Base-by-base conservation (phyloP, 2,888 invertebrate genomes). In the Drosophila kokeensis region DNA sequence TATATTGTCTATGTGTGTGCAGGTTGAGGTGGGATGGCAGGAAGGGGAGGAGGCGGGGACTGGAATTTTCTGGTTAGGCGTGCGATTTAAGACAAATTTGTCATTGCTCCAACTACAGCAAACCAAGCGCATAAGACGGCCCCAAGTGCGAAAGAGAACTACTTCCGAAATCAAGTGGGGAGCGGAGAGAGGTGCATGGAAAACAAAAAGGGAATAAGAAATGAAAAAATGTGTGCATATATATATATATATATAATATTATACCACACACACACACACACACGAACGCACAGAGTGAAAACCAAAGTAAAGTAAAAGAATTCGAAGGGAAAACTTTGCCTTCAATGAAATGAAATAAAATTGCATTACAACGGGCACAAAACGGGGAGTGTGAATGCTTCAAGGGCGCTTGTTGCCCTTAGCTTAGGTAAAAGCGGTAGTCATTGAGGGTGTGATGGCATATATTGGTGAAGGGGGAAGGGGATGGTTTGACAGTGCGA, bases 261-360 rank as follows among this genome's bases (percentile, higher is more conserved):
- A 13, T 30, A 50, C 21, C 30, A 52, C 48, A 52, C 63, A 48
- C 24, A 57, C n/a, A 42, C n/a, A 42, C 18, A 49, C 18, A 49
- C 27, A 29, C 27, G n/a, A 11, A 50, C 18, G 29, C 29, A 50
- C 18, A 4, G 29, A 50, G 45, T 36, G 54, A 62, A 79, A 75
- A 66, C 60, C 80, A 76, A 85, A 86, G 88, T 81, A 81, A 85
- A 85, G 90, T 83, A 82, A 86, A 89, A 89, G 86, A 86, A 86
- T 86, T 85, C 67, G 78, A 80, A 76, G 81, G 66, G 76, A 87
- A 86, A 86, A 86, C 72, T 81, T 86, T 86, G 89, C 81, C 90
- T 86, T 86, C 90, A 86, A 86, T 86, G 88, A 86, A 86, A 86
- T 86, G 88, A 86, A 86, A 86, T 89, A 86, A 86, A 86, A 86